phyloP scores from a whole-genome alignment of 2,797 vertebrate species.

The Peromyscus aztecus region DNA sequence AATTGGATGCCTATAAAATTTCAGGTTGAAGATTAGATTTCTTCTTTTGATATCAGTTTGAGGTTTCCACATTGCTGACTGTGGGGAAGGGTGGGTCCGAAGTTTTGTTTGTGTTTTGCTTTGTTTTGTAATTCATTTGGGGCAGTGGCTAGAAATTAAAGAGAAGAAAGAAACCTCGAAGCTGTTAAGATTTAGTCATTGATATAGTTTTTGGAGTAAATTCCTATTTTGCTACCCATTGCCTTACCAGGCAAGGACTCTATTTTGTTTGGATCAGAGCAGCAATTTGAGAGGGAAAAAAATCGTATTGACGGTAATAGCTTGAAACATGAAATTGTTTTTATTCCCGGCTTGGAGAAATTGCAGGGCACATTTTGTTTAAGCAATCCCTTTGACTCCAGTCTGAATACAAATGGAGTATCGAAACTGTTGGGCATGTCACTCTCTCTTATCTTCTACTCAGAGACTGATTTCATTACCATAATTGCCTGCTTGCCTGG shows the following conservation, averaged over 20 bases:
- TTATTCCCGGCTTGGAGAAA: conserved; percentile 85
- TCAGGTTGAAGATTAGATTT: conserved; percentile 75
- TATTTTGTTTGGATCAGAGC: conserved; percentile 86
- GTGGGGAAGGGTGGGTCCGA: conserved; percentile 32
- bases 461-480: conserved; percentile 81
- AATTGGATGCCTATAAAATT: conserved; percentile 71
- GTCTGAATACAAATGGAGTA: conserved; percentile 79
- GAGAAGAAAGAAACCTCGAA: conserved; percentile 77
- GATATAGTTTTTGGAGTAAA: conserved; percentile 74
- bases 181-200: conserved; percentile 79
- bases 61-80: conserved; percentile 69
- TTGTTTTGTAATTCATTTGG: conserved; percentile 70
- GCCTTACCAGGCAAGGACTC: conserved; percentile 81
- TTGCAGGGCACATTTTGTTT: conserved; percentile 85
- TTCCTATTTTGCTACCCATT: conserved; percentile 83
- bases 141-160: conserved; percentile 77
- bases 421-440: conserved; percentile 58
- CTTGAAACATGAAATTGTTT: conserved; percentile 86
- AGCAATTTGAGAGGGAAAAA: conserved; percentile 55
- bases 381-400: conserved; percentile 82
- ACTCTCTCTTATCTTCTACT: conserved; percentile 79
- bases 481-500: conserved; percentile 73
- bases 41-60: conserved; percentile 66
- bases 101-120: conserved; percentile 62
- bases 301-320: conserved; percentile 79